phyloP scores from a whole-genome alignment of 2,888 invertebrate genomes.

The Ophion ellenae region DNA sequence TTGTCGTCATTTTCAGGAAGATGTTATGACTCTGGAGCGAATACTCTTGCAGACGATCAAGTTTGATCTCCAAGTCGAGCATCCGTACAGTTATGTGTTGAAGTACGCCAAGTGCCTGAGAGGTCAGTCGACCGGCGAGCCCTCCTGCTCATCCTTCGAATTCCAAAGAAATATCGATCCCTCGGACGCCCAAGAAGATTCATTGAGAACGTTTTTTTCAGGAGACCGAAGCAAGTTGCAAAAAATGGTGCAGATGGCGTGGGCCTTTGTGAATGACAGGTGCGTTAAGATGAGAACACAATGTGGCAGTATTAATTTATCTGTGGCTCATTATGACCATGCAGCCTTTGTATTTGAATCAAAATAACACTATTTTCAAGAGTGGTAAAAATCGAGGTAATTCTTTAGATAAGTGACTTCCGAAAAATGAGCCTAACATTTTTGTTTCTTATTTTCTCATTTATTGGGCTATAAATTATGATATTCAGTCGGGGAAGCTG shows the following conservation, averaged over 20 bases:
- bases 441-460: too few species aligned
- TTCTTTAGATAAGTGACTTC: too few species aligned
- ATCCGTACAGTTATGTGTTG: constrained; percentile 96
- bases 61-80: constrained; percentile 98
- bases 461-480: too few species aligned
- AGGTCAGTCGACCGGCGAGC: constrained; percentile 82
- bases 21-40: constrained; percentile 96
- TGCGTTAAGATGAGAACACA: constrained; percentile 75
- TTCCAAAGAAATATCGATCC: neutral
- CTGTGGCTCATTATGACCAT: too few species aligned
- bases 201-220: constrained; percentile 72
- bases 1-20: constrained; percentile 84
- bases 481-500: too few species aligned
- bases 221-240: constrained; percentile 96
- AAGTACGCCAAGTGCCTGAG: constrained; percentile 97
- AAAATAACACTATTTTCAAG: too few species aligned
- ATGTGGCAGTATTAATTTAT: too few species aligned
- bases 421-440: too few species aligned
- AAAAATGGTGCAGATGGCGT: constrained; percentile 99
- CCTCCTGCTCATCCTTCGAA: neutral
- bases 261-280: constrained; percentile 99
- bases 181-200: neutral
- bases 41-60: constrained; percentile 98
- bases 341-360: too few species aligned
- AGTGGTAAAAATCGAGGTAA: too few species aligned